Conservation (phyloP, 2,888 invertebrate genomes). For the Ditylenchus weischeri region DNA sequence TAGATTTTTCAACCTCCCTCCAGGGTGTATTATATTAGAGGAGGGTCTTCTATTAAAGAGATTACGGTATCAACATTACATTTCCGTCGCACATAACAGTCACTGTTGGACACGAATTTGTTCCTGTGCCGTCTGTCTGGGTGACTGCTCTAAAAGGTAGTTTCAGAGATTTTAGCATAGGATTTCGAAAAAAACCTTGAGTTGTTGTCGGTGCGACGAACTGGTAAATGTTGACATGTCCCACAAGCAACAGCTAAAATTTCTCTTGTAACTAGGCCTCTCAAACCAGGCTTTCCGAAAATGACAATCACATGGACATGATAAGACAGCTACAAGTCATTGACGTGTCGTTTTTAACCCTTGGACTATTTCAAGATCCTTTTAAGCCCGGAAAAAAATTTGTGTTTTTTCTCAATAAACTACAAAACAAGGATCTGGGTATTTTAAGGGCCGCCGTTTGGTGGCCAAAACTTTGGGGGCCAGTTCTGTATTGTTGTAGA, state of each 20-base stretch:
- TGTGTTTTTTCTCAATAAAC: no score
- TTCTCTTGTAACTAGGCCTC: background rate
- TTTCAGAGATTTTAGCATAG: no score
- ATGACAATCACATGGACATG: background rate
- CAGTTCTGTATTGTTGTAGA: no score
- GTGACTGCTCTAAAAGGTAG: slow-evolving; percentile 12
- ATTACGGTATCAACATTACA: background rate
- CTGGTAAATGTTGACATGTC: slow-evolving; percentile 2
- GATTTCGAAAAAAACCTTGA: background rate
- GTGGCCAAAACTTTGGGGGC: no score
- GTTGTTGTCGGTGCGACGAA: slow-evolving; percentile 4
- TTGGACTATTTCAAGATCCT: no score
- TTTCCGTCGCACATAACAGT: slow-evolving; percentile 16
- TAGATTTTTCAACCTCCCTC: no score
- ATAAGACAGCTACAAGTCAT: background rate
- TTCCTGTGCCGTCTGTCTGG: slow-evolving; percentile 16
- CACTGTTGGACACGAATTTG: slow-evolving; percentile 19
- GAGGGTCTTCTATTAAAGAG: no score
- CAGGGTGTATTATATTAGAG: no score
- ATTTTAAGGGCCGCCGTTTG: no score
- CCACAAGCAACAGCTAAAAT: background rate
- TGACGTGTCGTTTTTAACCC: background rate
- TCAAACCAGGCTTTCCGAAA: background rate
- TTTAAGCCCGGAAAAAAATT: no score
- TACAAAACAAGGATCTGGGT: no score